A percentile compares a stretch with the other conserved stretches of the same genome.
phyloP scores from a whole-genome alignment of 1,140 invertebrate species.

The Drosophila yakuba region DNA sequence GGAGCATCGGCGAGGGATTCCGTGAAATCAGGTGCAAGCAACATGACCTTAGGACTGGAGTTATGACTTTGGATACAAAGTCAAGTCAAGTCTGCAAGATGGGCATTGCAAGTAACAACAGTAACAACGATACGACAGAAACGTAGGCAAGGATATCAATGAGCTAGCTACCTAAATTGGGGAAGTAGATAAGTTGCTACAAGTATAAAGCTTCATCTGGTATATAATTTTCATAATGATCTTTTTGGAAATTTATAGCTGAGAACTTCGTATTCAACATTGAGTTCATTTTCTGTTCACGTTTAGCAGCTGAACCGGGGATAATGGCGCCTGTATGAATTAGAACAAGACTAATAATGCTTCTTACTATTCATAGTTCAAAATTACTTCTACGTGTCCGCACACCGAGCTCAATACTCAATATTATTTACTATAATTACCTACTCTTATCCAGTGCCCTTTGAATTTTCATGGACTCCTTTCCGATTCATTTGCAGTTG shows the following conservation, averaged over 20 bases:
- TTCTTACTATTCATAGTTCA: not conserved
- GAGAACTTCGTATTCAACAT: too few relatives aligned
- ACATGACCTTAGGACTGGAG: not conserved
- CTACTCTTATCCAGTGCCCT: conserved; percentile 5
- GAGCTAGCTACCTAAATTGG: too few relatives aligned
- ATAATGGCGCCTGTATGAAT: not conserved
- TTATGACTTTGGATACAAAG: not conserved
- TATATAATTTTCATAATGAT: too few relatives aligned
- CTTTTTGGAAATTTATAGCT: too few relatives aligned
- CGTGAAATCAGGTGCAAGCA: conserved; percentile 3
- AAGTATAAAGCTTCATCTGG: too few relatives aligned
- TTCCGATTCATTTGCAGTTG: conserved; percentile 6
- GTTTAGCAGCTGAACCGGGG: too few relatives aligned
- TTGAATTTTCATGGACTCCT: conserved; percentile 16
- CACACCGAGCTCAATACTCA: not conserved
- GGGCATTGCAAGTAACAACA: not conserved
- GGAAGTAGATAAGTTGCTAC: too few relatives aligned
- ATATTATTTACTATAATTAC: not conserved
- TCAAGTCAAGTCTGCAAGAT: not conserved
- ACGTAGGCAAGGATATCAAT: not conserved
- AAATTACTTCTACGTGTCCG: not conserved
- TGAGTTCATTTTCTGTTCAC: too few relatives aligned
- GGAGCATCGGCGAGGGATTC: not conserved
- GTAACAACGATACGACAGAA: not conserved
- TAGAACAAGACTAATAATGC: not conserved